These are phyloP conservation scores for Harmothoe impar DNA, from an alignment of 2,888 invertebrate genomes.

Conservation along the genomic window DNA sequence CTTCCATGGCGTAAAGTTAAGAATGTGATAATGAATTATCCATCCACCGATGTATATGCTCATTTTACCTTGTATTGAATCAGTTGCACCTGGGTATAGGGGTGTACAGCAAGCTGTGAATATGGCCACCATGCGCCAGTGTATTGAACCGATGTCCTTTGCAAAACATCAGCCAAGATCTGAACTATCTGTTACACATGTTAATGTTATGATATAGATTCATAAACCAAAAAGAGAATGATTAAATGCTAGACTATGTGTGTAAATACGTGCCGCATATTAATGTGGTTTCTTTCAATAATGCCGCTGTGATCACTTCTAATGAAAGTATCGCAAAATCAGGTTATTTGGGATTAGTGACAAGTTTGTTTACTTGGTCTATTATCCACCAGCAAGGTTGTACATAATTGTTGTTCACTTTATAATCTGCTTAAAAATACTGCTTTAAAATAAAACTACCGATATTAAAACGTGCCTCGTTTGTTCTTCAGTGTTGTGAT, in stretches of 20 bases:
- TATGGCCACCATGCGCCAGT: background rate
- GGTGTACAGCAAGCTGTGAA: background rate
- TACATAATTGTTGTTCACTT: background rate
- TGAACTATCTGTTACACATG: background rate
- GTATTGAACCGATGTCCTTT: background rate
- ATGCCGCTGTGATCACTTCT: background rate
- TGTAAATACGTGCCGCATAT: background rate
- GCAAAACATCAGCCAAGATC: background rate
- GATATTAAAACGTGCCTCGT: background rate
- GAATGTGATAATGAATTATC: constrained; percentile 37
- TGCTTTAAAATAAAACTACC: background rate
- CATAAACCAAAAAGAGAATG: background rate
- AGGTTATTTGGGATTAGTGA: background rate
- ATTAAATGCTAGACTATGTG: background rate
- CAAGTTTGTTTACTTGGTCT: background rate
- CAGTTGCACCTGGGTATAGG: background rate
- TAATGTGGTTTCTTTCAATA: background rate
- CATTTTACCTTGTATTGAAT: background rate
- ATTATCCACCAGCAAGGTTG: constrained; percentile 12
- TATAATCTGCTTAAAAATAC: constrained; percentile 3
- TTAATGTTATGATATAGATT: background rate
- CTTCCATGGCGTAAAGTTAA: constrained; percentile 1
- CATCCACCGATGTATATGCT: constrained; percentile 11
- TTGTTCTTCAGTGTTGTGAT: too few relatives aligned
- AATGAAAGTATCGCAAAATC: background rate